Evolutionary conservation across 2,797 vertebrate genomes (phyloP), one percentile per base, ranked within the genome.

Genomic region (Emydoidea blandingii): DNA sequence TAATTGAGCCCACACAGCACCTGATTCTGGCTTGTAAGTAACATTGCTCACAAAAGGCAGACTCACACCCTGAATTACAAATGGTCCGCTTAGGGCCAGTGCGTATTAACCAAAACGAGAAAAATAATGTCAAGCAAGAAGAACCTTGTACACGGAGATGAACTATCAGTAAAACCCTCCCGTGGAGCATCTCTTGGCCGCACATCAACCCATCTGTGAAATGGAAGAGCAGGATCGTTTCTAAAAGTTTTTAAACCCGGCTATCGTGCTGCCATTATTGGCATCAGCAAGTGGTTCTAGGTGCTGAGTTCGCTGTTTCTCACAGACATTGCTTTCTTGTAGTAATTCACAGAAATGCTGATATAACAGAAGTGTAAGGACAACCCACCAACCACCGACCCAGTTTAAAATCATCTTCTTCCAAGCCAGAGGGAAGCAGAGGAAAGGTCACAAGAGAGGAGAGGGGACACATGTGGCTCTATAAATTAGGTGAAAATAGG

Each of bases 161-260:
- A 85, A 92, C 92, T 81, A 95, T 27, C 56, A 92, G 78, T 83
- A 93, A 94, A 93, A 57, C 21, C n/a, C 59, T 85, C 85, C 91
- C 91, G 78, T 85, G 72, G 89, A 95, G 94, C 59, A 93, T 90
- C 91, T 79, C 50, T 72, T 95, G 95, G 91, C 89, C 62, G 37
- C 47, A 29, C 81, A 94, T 87, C 83, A 62, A 82, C 82, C 90
- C 9, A 0, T 72, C 93, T 65, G 52, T 8, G 50, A 57, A 84
- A 95, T 14, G 90, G 53, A 91, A 94, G 57, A 86, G 59, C 54
- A 83, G 86, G 47, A 86, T 81, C 41, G 86, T 90, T 57, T 54
- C n/a, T 56, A 87, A 31, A 87, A 83, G 47, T 57, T 87, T 92
- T 90, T 72, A 93, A 94, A 85, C 21, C 8, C 56, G 82, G 37